Evolutionary conservation across 1,140 invertebrate genomes (phyloP).

Genomic region (Drosophila varians): DNA sequence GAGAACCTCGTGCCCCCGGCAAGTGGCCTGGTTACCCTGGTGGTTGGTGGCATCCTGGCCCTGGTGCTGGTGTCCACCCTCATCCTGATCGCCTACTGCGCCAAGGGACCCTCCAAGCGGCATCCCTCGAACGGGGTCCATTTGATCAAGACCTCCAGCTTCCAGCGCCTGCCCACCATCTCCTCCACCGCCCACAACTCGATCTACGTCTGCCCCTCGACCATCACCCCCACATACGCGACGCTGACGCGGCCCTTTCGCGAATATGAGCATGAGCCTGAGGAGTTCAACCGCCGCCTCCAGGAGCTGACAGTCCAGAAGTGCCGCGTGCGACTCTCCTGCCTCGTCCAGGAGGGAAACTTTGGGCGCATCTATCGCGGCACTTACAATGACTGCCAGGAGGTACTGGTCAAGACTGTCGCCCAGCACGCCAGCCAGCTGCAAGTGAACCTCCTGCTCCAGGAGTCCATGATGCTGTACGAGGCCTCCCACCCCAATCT

Average conservation of each 20-base stretch:
- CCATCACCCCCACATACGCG: conserved; percentile 76
- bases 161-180: conserved; percentile 78
- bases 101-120: conserved; percentile 77
- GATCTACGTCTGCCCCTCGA: conserved; percentile 81
- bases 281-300: conserved; percentile 83
- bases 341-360: conserved; percentile 93
- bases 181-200: conserved; percentile 79
- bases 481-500: conserved; percentile 93
- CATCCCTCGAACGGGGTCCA: conserved; percentile 77
- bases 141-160: conserved; percentile 80
- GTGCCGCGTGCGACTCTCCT: conserved; percentile 90
- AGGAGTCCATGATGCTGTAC: conserved; percentile 95
- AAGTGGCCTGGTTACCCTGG: conserved; percentile 73
- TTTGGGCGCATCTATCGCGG: conserved; percentile 96
- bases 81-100: conserved; percentile 81
- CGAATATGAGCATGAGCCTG: conserved; percentile 82
- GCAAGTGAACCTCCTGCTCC: conserved; percentile 92
- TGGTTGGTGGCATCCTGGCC: conserved; percentile 77
- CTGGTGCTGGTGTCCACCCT: conserved; percentile 74
- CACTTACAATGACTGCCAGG: conserved; percentile 90
- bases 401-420: conserved; percentile 95
- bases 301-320: conserved; percentile 82
- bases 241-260: conserved; percentile 81
- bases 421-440: conserved; percentile 87
- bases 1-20: conserved; percentile 74